phyloP scores from a whole-genome alignment of 2,888 invertebrate species.

The Molorchus minor region DNA sequence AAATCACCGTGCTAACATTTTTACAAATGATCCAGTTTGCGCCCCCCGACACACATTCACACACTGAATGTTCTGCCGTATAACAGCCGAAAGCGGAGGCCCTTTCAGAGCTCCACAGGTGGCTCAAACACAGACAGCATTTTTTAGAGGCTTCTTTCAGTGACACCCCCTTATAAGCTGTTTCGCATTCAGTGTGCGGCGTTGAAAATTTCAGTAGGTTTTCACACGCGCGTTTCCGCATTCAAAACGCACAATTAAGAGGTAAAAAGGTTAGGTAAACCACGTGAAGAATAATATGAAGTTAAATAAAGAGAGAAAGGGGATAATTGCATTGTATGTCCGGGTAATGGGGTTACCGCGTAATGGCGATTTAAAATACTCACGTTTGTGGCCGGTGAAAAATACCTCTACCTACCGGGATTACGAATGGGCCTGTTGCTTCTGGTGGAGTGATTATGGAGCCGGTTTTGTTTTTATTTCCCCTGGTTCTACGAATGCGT shows the following conservation, averaged over 20 bases:
- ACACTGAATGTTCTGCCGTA: conserved; percentile 51
- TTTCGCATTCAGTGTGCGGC: conserved; percentile 47
- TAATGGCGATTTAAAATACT: conserved; percentile 28
- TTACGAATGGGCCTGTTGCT: conserved; percentile 23
- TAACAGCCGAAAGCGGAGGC: conserved; percentile 17
- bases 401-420: conserved; percentile 13
- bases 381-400: conserved; percentile 19
- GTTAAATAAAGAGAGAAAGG: conserved; percentile 26
- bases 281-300: conserved; percentile 31
- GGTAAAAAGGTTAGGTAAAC: conserved; percentile 29
- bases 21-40: conserved; percentile 60
- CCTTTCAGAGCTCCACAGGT: conserved; percentile 55
- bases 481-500: too few species aligned
- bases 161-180: conserved; percentile 39
- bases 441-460: conserved; percentile 3
- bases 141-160: conserved; percentile 57
- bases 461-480: too few species aligned
- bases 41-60: conserved; percentile 48
- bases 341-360: conserved; percentile 22
- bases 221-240: conserved; percentile 35
- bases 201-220: conserved; percentile 46
- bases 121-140: conserved; percentile 58
- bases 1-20: conserved; percentile 41
- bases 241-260: conserved; percentile 24
- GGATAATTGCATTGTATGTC: conserved; percentile 29